phyloP scores from a whole-genome alignment of 1,140 invertebrate genomes.

The Neotoxoptera formosana region DNA sequence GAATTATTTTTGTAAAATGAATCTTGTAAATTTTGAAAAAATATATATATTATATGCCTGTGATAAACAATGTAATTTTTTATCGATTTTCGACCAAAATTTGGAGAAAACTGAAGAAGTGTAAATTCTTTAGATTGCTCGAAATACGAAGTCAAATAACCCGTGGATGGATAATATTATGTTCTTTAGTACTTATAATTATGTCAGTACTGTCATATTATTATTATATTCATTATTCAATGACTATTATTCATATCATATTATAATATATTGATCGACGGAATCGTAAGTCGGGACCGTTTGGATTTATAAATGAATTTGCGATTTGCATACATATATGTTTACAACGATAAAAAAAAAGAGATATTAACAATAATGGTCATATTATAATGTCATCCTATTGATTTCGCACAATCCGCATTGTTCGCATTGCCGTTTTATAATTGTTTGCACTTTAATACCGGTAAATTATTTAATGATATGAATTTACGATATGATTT shows the following conservation, averaged over 20 bases:
- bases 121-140: not conserved
- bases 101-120: not conserved
- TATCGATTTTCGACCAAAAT: not conserved
- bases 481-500: not conserved
- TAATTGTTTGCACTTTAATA: not conserved
- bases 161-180: not conserved
- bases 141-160: fast-evolving
- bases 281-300: not conserved
- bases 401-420: not conserved
- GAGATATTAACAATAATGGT: not conserved
- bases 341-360: not conserved
- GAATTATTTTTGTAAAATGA: not conserved
- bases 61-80: not conserved
- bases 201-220: not conserved
- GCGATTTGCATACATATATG: not conserved
- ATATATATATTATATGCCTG: too few species aligned
- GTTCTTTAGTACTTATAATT: not conserved
- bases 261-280: not conserved
- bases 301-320: not conserved
- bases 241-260: too few species aligned
- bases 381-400: not conserved
- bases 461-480: constrained; percentile 29
- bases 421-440: not conserved
- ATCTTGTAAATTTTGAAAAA: not conserved
- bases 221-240: too few species aligned